Percentiles rank a stretch among this genome's conserved stretches.
Conservation (phyloP, 2,113 vertebrate species). For the Myotis davidii region DNA sequence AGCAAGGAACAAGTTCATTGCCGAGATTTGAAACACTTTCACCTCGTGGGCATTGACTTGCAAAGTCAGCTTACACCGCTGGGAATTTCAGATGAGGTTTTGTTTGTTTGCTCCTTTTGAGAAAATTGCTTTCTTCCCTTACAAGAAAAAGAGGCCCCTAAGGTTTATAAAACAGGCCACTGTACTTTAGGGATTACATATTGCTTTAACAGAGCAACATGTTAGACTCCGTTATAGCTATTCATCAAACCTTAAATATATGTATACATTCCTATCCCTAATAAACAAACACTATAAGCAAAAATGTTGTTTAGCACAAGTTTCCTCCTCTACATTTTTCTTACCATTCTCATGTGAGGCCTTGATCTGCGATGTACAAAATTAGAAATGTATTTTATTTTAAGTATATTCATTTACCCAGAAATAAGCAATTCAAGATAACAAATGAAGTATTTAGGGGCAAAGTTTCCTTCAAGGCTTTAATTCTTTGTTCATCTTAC, state of each 20-base stretch:
- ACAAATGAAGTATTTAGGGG: neutral
- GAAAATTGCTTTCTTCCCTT: conserved; percentile 58
- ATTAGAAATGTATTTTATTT: neutral
- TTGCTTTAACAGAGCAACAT: conserved; percentile 38
- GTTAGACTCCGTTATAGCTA: neutral
- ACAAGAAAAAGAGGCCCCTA: neutral
- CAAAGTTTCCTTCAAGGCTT: neutral
- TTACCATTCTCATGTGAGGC: neutral
- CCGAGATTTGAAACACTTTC: neutral
- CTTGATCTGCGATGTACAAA: neutral
- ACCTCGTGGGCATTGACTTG: neutral
- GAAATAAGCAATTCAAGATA: neutral
- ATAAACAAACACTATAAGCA: neutral
- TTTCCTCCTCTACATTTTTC: neutral
- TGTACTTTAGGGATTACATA: neutral
- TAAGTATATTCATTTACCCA: neutral
- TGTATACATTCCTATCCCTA: neutral
- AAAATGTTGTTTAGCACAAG: neutral
- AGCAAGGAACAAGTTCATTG: neutral
- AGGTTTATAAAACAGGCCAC: conserved; percentile 42
- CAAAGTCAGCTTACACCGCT: neutral
- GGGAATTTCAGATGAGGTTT: neutral
- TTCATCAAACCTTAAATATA: neutral
- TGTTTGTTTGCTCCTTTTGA: conserved; percentile 51
- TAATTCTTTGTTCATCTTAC: neutral